Percentiles rank a stretch among this genome's conserved stretches.
These are phyloP conservation scores for Microtus montanus DNA, from an alignment of 2,113 vertebrate species.

Conservation along the genomic window DNA sequence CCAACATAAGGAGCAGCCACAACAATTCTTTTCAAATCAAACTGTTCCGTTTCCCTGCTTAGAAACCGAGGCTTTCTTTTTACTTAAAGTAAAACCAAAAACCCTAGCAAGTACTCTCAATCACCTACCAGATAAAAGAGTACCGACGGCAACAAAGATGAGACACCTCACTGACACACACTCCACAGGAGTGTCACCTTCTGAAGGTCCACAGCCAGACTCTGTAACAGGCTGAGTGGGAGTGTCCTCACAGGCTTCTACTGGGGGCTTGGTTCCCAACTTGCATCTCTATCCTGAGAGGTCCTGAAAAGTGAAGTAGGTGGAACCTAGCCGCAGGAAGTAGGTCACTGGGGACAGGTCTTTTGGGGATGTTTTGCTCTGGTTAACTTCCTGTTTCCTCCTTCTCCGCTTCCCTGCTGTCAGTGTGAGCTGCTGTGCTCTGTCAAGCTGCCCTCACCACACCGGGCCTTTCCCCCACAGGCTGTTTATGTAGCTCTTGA, in stretches of 20 bases:
- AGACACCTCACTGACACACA: not conserved
- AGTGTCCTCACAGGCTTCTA: not conserved
- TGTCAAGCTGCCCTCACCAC: not conserved
- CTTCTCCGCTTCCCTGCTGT: not conserved
- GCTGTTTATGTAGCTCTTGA: not conserved
- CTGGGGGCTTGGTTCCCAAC: not conserved
- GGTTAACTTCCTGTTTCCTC: not conserved
- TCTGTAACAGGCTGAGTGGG: not conserved
- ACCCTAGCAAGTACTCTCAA: not conserved
- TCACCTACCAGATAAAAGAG: not conserved
- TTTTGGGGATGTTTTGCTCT: not conserved
- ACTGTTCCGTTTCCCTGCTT: not conserved
- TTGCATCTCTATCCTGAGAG: not conserved
- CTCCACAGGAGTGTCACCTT: no score
- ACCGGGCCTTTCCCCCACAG: not conserved
- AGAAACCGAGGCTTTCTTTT: slow-evolving; percentile 8
- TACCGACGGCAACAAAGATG: not conserved
- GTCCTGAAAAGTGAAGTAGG: not conserved
- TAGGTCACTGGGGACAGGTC: not conserved
- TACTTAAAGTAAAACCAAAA: slow-evolving; percentile 16
- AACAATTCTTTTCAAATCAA: slow-evolving; percentile 41
- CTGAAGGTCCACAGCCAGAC: not conserved
- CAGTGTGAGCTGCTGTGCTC: not conserved
- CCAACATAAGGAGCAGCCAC: not conserved
- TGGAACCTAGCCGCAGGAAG: not conserved